Base-by-base conservation (phyloP, 2,888 invertebrate species). In the Leucoma salicis region DNA sequence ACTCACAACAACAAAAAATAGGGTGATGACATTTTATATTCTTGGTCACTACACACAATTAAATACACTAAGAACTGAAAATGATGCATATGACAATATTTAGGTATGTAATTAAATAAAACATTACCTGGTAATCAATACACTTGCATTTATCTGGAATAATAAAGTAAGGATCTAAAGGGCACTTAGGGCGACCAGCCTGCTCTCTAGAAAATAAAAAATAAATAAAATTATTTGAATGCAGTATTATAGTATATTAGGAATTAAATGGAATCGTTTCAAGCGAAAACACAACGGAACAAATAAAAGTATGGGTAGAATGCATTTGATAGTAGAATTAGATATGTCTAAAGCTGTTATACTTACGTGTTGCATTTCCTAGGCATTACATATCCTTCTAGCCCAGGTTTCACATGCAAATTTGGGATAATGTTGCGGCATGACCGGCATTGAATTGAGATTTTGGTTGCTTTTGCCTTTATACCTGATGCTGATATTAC, bases 101-200 rank as follows among this genome's bases (percentile, higher is more conserved):
- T n/a, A n/a, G n/a, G n/a, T n/a, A n/a, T n/a, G n/a, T n/a, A n/a
- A 21, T 21, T 2, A 21, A 21, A 21, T 28, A 18, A 13, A 15
- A 13, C n/a, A 32, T 10, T 78, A 89, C 90, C 93, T 99, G 99
- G 75, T 97, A 99, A 85, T 99, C 99, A 14, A 99, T 96, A 80
- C 99, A 99, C 58, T 94, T 92, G 81, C 99, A 99, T 82, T 98
- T 98, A 77, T 99, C 99, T 11, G 99, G 99, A 81, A 99, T 94
- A 51, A 99, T 98, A 78, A 97, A 98, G 79, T 96, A 99, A 1
- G 99, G 99, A 86, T 99, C 99, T 41, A 99, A 76, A 0, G 99
- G 99, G 71, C 99, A 99, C 67, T 96, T 96, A 0, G 96, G 95
- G 39, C 95, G 91, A 15, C 98, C 98, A 47, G 96, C 95, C 91